These are phyloP conservation scores for Antigone vipio DNA, from an alignment of 2,113 vertebrate genomes.

Conservation along the genomic window DNA sequence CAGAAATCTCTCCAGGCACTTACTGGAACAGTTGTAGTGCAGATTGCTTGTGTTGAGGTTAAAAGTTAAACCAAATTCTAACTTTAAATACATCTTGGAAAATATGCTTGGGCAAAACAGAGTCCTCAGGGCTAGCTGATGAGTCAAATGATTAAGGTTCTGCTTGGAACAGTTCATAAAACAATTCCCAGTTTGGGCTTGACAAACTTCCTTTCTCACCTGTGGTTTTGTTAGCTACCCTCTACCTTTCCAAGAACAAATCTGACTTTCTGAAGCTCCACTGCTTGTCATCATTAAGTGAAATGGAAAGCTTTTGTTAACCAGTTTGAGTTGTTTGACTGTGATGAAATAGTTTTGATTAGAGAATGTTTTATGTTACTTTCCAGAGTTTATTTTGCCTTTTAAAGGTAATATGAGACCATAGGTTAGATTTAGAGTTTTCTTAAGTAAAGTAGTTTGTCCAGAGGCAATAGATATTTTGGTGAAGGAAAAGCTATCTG, in stretches of 20 bases:
- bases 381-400: slow-evolving; percentile 62
- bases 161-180: slow-evolving; percentile 15
- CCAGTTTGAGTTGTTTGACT: slow-evolving; percentile 9
- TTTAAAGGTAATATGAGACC: slow-evolving; percentile 68
- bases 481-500: slow-evolving; percentile 54
- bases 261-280: neutral
- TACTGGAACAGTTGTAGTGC: neutral
- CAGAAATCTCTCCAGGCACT: neutral
- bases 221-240: slow-evolving; percentile 27
- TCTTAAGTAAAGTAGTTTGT: slow-evolving; percentile 63
- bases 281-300: slow-evolving; percentile 31
- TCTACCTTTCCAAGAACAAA: slow-evolving; percentile 21
- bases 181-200: neutral
- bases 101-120: slow-evolving; percentile 7
- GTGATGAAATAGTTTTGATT: slow-evolving; percentile 64
- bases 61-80: slow-evolving; percentile 24
- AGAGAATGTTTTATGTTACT: slow-evolving; percentile 59
- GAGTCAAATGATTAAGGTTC: neutral
- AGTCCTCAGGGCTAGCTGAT: neutral
- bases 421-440: slow-evolving; percentile 65
- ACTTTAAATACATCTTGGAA: neutral
- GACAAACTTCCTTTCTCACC: slow-evolving; percentile 36
- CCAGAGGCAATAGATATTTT: slow-evolving; percentile 59
- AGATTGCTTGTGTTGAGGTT: neutral
- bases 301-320: slow-evolving; percentile 54